Conservation (phyloP, 37 sponge, comb jelly and placozoan species). For the Crambe crambe region DNA sequence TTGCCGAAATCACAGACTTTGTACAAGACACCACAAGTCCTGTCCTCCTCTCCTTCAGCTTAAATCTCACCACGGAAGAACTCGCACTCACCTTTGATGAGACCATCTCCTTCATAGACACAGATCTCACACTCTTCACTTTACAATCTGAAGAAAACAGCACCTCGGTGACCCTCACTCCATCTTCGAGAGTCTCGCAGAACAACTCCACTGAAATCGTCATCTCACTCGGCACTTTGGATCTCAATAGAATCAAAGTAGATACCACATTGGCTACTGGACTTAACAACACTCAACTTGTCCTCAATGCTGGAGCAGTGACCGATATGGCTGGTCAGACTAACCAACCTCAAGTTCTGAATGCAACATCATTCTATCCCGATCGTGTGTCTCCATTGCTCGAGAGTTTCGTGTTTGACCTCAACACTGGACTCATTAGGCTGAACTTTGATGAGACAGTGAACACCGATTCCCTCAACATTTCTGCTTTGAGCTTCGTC, state of each 20-base stretch:
- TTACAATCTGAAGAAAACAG: constrained; percentile 45
- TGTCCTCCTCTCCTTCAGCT: constrained; percentile 44
- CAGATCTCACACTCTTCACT: constrained; percentile 37
- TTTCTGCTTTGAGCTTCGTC: constrained; percentile 55
- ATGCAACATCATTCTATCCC: constrained; percentile 23
- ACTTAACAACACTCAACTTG: constrained; percentile 44
- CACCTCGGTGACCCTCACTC: constrained; percentile 52
- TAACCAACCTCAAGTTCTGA: constrained; percentile 41
- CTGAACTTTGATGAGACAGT: constrained; percentile 79
- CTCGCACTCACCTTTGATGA: constrained; percentile 85
- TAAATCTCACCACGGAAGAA: constrained; percentile 75
- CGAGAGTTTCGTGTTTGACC: constrained; percentile 65
- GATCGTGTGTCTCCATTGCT: constrained; percentile 64
- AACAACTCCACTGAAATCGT: constrained; percentile 65
- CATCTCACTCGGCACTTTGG: constrained; percentile 38
- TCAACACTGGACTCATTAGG: constrained; percentile 54
- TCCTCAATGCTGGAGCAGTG: constrained; percentile 34
- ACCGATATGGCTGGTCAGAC: constrained; percentile 64
- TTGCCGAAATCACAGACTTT: constrained; percentile 19
- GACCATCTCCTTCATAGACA: constrained; percentile 57
- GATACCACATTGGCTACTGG: constrained; percentile 66
- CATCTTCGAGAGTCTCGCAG: constrained; percentile 35
- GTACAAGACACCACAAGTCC: constrained; percentile 70
- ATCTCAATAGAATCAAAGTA: constrained; percentile 74
- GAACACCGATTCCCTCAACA: constrained; percentile 53